Evolutionary conservation across 2,888 invertebrate genomes (phyloP).

Genomic region (Drosophila nigritarsus): DNA sequence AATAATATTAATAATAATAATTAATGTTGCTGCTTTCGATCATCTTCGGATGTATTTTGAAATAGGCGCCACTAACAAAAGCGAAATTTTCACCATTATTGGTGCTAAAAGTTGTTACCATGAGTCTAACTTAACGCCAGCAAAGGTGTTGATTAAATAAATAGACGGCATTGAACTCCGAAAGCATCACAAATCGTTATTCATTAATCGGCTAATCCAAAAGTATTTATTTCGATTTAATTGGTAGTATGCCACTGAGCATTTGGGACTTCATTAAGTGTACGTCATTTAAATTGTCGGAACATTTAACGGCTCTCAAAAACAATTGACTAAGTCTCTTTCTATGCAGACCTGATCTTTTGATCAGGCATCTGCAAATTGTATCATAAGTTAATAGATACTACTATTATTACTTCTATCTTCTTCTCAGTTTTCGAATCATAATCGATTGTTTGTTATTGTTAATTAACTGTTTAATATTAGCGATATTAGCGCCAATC

Average conservation of each 20-base stretch:
- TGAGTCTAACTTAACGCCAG: constrained; percentile 12
- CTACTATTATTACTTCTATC: background rate
- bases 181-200: constrained; percentile 26
- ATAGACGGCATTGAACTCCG: constrained; percentile 67
- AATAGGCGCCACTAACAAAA: constrained; percentile 41
- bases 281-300: background rate
- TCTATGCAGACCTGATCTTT: background rate
- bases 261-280: background rate
- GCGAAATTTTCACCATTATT: constrained; percentile 43
- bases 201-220: constrained; percentile 46
- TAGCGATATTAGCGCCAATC: background rate
- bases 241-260: constrained; percentile 9
- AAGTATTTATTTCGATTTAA: constrained; percentile 17
- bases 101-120: constrained; percentile 52
- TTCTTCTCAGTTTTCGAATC: background rate
- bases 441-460: background rate
- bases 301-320: background rate
- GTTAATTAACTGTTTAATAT: background rate
- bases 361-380: background rate
- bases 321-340: background rate
- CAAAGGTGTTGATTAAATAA: constrained; percentile 53
- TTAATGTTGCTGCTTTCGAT: constrained; percentile 13
- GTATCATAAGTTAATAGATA: background rate
- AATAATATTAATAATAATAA: background rate
- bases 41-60: constrained; percentile 40